Conservation (phyloP, 1,140 invertebrate genomes). For the Leptinotarsa lineolata region DNA sequence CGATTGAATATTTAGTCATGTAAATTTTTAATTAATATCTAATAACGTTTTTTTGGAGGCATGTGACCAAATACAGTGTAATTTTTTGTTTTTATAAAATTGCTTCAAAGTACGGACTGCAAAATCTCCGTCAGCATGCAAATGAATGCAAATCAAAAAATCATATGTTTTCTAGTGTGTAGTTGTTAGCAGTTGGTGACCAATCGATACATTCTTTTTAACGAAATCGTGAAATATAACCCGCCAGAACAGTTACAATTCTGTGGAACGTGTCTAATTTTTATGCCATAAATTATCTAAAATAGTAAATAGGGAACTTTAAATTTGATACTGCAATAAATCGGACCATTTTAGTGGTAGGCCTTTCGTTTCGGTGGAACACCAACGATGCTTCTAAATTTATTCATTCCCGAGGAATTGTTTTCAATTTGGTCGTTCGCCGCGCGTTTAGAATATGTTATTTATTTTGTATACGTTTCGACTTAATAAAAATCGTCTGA, state of each 20-base stretch:
- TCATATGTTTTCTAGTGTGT: not conserved
- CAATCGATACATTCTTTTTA: not conserved
- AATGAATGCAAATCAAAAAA: not conserved
- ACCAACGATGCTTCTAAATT: conserved; percentile 18
- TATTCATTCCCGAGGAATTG: conserved; percentile 19
- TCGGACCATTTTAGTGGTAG: conserved; percentile 4
- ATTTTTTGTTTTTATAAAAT: no score
- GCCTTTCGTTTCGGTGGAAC: conserved; percentile 7
- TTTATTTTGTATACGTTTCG: conserved; percentile 3
- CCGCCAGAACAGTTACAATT: not conserved
- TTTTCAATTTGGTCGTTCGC: conserved; percentile 13
- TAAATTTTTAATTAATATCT: no score
- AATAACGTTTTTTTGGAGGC: no score
- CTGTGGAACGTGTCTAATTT: not conserved
- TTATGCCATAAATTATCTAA: not conserved
- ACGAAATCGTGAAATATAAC: not conserved
- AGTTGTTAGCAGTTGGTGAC: not conserved
- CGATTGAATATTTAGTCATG: no score
- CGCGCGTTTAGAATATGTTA: not conserved
- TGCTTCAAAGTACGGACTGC: not conserved
- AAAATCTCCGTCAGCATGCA: not conserved
- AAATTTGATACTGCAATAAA: conserved; percentile 21
- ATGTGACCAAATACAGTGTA: no score
- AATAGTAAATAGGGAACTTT: conserved; percentile 5
- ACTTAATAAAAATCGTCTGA: conserved; percentile 1